Base-by-base conservation (phyloP, 2,113 vertebrate genomes). In the Upupa epops region DNA sequence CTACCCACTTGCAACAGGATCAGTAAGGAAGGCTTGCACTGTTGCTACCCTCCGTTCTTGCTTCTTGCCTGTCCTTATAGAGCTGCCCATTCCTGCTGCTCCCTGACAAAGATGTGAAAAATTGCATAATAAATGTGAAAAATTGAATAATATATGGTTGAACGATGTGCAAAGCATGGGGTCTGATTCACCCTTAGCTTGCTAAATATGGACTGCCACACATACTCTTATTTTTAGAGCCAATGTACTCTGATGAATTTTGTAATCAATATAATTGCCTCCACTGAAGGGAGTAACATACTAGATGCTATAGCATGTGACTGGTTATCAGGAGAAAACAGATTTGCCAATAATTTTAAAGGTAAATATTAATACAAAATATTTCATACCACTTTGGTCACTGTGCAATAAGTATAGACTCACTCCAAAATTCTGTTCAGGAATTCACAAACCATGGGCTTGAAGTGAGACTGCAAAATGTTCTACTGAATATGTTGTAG, bases 231-330 rank as follows among this genome's bases (percentile, higher is more conserved):
- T 88, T 94, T 96, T 95, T 95, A 90, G 58, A 92, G 70, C 14
- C 70, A 59, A n/a, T 79, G 66, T 79, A 89, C 90, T 89, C 91
- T 86, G 75, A 89, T 75, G 82, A 60, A 89, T 94, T 94, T 95
- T 83, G 78, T 87, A 94, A 92, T 95, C 92, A 96, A 90, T 80
- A 26, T 91, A 85, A 95, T 94, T 94, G 79, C 74, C 48, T 89
- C 36, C 16, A 58, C 86, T 79, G 36, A 94, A 94, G 29, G 77
- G 83, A 94, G 78, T 91, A 86, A 88, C 83, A 32, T 75, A 78
- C 81, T 81, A 78, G 36, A 75, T 46, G 25, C 17, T 86, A 58
- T 54, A 69, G 19, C 36, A 81, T 82, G 28, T 59, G 58, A 75
- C 36, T 86, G 68, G 95, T 85, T 85, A 81, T 66, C 42, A 74